Evolutionary conservation across 2,797 vertebrate species (phyloP), one percentile per base, ranked within the genome.

Genomic region (Periparus ater): DNA sequence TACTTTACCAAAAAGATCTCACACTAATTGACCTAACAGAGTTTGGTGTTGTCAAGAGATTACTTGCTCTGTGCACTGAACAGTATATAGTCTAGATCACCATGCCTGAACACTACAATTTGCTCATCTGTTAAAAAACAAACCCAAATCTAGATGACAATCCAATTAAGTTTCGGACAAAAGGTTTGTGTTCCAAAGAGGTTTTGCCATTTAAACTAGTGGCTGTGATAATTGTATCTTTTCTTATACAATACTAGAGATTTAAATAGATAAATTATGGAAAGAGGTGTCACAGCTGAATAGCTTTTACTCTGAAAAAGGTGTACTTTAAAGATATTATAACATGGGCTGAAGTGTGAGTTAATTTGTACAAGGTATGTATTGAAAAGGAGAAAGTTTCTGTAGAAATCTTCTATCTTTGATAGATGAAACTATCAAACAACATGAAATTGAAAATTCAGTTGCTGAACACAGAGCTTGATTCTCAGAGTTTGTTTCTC

Each of bases 311-410:
- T 87, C 62, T 77, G 20, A 85, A 85, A 91, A 77, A 82, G 27
- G 34, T 70, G 55, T 83, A 84, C 34, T 89, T 88, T 77, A 79
- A 83, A 79, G 74, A 82, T 71, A n/a, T 32, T 53, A 26, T 25
- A 48, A 38, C 54, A 74, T 26, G 85, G 53, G 29, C 38, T 86
- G 62, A 86, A 80, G 26, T 25, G 17, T 34, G 62, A 97, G 62
- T 38, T 91, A 87, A 76, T 13, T 71, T 71, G 16, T 40, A 70
- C 26, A 66, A 50, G 21, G 38, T 25, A 79, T 9, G 10, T 42
- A 47, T 32, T 84, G 67, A 75, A 91, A 83, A 82, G n/a, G 45
- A 92, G 58, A 63, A 95, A 96, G 65, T 95, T 95, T 61, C 70
- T 85, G 73, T 66, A 74, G 72, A 36, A 36, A 36, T 36, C 36